Evolutionary conservation across 2,797 vertebrate genomes (phyloP).

Genomic region (Sebastes aleutianus): DNA sequence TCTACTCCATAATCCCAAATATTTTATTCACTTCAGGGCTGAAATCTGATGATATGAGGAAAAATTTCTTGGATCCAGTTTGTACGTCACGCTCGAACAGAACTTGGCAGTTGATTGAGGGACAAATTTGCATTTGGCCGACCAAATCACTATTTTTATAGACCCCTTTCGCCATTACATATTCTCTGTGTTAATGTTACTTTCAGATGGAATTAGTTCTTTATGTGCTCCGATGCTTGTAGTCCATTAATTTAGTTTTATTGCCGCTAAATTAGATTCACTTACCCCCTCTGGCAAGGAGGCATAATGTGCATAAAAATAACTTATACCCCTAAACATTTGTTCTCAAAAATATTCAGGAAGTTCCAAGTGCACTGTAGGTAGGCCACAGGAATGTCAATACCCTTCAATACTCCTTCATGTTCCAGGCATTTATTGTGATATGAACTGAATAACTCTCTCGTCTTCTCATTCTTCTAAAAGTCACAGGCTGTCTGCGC

Average conservation of each 20-base stretch:
- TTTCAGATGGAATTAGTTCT: conserved; percentile 82
- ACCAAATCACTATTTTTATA: conserved; percentile 84
- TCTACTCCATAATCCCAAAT: conserved; percentile 47
- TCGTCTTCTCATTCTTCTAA: conserved; percentile 28
- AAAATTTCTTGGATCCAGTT: conserved; percentile 50
- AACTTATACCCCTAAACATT: conserved; percentile 82
- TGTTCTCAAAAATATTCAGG: conserved; percentile 75
- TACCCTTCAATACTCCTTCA: conserved; percentile 66
- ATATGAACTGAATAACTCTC: conserved; percentile 16
- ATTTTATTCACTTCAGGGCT: conserved; percentile 36
- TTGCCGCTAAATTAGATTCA: conserved; percentile 85
- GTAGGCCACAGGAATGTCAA: conserved; percentile 66
- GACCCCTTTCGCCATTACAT: conserved; percentile 79
- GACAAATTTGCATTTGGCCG: conserved; percentile 79
- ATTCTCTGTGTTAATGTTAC: conserved; percentile 82
- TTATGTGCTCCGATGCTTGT: conserved; percentile 82
- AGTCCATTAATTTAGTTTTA: conserved; percentile 88
- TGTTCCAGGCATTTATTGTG: conserved; percentile 38
- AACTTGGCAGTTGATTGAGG: conserved; percentile 68
- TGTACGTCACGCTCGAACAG: conserved; percentile 60
- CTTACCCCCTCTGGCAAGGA: conserved; percentile 80
- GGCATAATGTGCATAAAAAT: conserved; percentile 81
- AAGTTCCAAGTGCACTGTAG: conserved; percentile 38
- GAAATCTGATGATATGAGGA: conserved; percentile 52
- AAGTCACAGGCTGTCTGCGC: conserved; percentile 31